Percentiles rank a stretch among this genome's conserved stretches.
phyloP scores from a whole-genome alignment of 2,797 vertebrate genomes.

The Kryptolebias ocellatus region DNA sequence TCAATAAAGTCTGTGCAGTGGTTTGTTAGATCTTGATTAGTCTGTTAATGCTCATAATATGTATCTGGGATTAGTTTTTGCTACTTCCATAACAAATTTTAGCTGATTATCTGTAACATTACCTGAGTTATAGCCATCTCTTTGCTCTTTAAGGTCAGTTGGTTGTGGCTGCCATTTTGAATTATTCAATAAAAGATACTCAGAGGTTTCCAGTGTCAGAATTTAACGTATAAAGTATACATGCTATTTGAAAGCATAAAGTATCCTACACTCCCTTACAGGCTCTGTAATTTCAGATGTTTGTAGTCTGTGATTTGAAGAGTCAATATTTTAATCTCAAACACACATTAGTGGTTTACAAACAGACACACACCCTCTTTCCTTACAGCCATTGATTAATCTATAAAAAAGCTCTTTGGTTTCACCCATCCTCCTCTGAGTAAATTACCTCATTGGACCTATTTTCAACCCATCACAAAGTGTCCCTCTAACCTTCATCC shows the following conservation, averaged over 20 bases:
- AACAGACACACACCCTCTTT: slow-evolving; percentile 49
- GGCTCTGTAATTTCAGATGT: slow-evolving; percentile 46
- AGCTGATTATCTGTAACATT: no score
- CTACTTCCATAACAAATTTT: no score
- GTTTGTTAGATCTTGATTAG: no score
- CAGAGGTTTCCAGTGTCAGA: slow-evolving; percentile 23
- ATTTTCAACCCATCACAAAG: slow-evolving; percentile 49
- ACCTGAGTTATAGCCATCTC: no score
- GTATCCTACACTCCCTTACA: slow-evolving; percentile 8
- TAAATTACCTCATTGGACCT: slow-evolving; percentile 69
- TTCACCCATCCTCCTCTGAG: slow-evolving; percentile 42
- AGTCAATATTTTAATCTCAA: slow-evolving; percentile 40
- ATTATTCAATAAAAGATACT: background rate
- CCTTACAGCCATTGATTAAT: slow-evolving; percentile 66
- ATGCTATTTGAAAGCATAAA: background rate
- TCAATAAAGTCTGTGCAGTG: no score
- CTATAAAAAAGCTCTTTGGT: slow-evolving; percentile 63
- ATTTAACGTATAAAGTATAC: slow-evolving; percentile 10
- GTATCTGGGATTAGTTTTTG: no score
- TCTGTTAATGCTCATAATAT: no score
- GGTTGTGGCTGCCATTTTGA: no score
- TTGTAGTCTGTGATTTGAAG: slow-evolving; percentile 4
- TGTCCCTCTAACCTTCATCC: slow-evolving; percentile 5
- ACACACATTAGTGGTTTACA: slow-evolving; percentile 51
- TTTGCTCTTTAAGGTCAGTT: no score